Evolutionary conservation across 2,797 vertebrate genomes (phyloP).

Genomic region (Tadarida brasiliensis): DNA sequence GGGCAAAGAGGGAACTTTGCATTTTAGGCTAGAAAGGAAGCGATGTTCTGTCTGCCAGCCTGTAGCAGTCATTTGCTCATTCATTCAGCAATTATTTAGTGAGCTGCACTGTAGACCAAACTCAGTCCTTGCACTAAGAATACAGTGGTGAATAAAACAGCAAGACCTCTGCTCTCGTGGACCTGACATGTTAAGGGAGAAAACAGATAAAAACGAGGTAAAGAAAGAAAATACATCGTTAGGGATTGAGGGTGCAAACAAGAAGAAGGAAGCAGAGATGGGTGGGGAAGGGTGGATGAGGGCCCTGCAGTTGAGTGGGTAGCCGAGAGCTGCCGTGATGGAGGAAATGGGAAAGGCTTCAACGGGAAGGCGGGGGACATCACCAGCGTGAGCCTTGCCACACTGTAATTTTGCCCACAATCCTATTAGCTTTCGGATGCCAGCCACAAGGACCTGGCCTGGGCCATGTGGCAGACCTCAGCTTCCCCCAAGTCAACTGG

Average conservation of each 20-base stretch:
- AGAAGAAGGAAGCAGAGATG: not conserved
- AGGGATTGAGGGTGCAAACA: not conserved
- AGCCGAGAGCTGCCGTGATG: not conserved
- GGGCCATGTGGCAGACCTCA: not conserved
- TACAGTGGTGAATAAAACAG: not conserved
- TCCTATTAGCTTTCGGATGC: not conserved
- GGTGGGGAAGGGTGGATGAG: too few species aligned
- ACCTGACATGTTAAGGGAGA: not conserved
- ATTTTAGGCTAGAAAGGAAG: slow-evolving; percentile 19
- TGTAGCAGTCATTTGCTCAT: not conserved
- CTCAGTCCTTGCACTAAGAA: not conserved
- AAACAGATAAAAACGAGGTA: not conserved
- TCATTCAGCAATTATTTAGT: not conserved
- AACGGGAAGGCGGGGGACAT: not conserved
- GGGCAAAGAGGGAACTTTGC: not conserved
- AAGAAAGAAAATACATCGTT: not conserved
- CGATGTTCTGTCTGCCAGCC: not conserved
- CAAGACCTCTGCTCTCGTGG: not conserved
- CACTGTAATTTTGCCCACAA: not conserved
- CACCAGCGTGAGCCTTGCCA: not conserved
- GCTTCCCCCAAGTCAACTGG: not conserved
- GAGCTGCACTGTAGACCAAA: not conserved
- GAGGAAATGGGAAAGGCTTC: not conserved
- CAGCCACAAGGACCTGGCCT: not conserved
- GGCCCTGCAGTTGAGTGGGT: too few species aligned